These are phyloP conservation scores for Drosophila nigromelanica DNA, from an alignment of 1,140 invertebrate genomes.

Conservation along the genomic window DNA sequence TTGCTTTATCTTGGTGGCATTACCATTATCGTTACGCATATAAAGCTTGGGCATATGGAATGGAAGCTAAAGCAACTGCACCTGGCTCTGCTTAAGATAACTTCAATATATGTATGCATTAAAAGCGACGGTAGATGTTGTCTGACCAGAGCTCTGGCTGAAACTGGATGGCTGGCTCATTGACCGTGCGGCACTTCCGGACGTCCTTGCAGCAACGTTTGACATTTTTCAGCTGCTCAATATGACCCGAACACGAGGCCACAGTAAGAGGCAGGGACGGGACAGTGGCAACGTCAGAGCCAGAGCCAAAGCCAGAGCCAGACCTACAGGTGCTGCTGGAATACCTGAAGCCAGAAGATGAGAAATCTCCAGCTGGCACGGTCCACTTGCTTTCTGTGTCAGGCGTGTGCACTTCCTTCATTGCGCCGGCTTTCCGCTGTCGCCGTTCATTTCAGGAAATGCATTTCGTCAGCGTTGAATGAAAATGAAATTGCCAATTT, in stretches of 20 bases:
- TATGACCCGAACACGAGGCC: slow-evolving; percentile 1
- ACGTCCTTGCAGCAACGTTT: slow-evolving; percentile 62
- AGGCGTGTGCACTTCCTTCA: slow-evolving; percentile 50
- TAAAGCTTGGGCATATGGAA: slow-evolving; percentile 5
- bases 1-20: not conserved
- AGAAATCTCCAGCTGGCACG: slow-evolving; percentile 20
- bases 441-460: slow-evolving; percentile 75
- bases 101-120: slow-evolving; percentile 21
- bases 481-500: slow-evolving; percentile 79
- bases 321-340: slow-evolving; percentile 14
- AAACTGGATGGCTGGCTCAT: slow-evolving; percentile 14
- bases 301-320: slow-evolving; percentile 8
- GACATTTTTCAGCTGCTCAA: slow-evolving; percentile 40
- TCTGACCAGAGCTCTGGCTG: not conserved
- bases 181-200: slow-evolving; percentile 58
- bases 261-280: slow-evolving; percentile 3
- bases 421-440: slow-evolving; percentile 43
- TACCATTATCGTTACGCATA: not conserved
- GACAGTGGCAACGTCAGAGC: slow-evolving; percentile 1
- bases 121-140: slow-evolving; percentile 35
- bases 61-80: not conserved
- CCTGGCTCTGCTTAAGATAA: slow-evolving; percentile 21
- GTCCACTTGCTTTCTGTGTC: slow-evolving; percentile 61
- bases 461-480: slow-evolving; percentile 78
- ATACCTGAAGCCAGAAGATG: slow-evolving; percentile 9